Evolutionary conservation across 2,888 invertebrate genomes (phyloP).

Genomic region (Emmelina monodactyla): DNA sequence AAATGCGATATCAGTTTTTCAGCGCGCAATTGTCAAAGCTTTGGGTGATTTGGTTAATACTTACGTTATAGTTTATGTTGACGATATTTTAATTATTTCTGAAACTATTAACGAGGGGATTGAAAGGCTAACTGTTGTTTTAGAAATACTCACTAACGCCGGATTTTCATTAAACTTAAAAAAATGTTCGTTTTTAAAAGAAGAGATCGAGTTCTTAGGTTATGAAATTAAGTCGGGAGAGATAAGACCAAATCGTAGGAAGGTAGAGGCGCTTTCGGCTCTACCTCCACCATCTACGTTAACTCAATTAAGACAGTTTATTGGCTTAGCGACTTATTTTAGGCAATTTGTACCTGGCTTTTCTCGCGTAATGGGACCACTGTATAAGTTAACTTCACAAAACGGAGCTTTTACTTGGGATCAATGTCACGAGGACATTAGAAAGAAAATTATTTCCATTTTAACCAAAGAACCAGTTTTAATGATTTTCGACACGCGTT

Average conservation of each 20-base stretch:
- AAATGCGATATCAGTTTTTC: constrained; percentile 12
- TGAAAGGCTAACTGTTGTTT: no score
- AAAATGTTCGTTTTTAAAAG: constrained; percentile 12
- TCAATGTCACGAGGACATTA: constrained; percentile 2
- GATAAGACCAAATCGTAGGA: constrained; percentile 12
- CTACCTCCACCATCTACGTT: constrained; percentile 8
- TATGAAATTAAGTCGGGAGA: constrained; percentile 9
- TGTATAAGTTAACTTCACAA: constrained; percentile 2
- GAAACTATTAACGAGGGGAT: constrained; percentile 5
- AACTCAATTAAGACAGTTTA: constrained; percentile 11
- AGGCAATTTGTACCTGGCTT: constrained; percentile 5
- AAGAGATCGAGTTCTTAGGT: constrained; percentile 11
- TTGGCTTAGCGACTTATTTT: constrained; percentile 9
- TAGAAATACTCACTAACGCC: not conserved
- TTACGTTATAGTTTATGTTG: constrained; percentile 10
- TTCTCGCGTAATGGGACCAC: constrained; percentile 3
- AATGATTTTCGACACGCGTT: constrained; percentile 9
- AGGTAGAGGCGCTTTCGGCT: constrained; percentile 9
- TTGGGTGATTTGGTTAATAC: constrained; percentile 6
- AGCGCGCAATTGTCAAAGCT: constrained; percentile 10
- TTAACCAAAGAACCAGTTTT: constrained; percentile 11
- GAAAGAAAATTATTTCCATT: constrained; percentile 6
- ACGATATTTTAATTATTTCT: constrained; percentile 10
- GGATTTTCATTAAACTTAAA: constrained; percentile 8
- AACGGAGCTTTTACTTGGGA: constrained; percentile 4